Evolutionary conservation across 2,888 invertebrate genomes (phyloP), one percentile per base, ranked within the genome.

Genomic region (Cataglyphis livida): DNA sequence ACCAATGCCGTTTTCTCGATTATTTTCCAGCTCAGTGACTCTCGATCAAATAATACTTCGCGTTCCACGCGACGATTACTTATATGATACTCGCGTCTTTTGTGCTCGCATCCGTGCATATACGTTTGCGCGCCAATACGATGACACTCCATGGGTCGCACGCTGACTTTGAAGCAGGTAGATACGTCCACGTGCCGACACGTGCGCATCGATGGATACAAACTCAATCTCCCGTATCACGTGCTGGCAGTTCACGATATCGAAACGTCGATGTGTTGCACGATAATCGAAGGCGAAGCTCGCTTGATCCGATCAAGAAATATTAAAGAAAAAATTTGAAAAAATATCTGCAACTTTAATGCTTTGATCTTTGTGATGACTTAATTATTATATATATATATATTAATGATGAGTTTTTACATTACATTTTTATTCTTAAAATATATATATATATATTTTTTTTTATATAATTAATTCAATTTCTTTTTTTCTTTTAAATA

Each of bases 21-120:
- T 85, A 91, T 92, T 92, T 93, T 93, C 91, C 91, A 73, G 88
- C 82, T 87, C 91, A 89, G 71, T 90, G 91, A 87, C 28, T 91
- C 89, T 89, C 89, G 88, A 93, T 93, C 92, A 88, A 93, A 93
- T 91, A 91, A 91, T 90, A 91, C 92, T 90, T 90, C 76, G 76
- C 84, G 74, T 82, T 85, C 81, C 81, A 54, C 38, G 54, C 64
- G 65, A 64, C 74, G 51, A 61, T 82, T 59, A 59, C 84, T 71
- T 79, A 79, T 78, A 64, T 71, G 89, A 90, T 89, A 25, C 25
- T 1, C 87, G 86, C 84, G 86, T 86, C 88, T 86, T 89, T 89
- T 89, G 84, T 91, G 74, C 83, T 84, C 70, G 76, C 85, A 68
- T 73, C 51, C 73, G 73, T 84, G 79, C 82, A 84, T 64, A 54